These are phyloP conservation scores for Daptonema setosum DNA, from an alignment of 2,888 invertebrate genomes.

Conservation along the genomic window DNA sequence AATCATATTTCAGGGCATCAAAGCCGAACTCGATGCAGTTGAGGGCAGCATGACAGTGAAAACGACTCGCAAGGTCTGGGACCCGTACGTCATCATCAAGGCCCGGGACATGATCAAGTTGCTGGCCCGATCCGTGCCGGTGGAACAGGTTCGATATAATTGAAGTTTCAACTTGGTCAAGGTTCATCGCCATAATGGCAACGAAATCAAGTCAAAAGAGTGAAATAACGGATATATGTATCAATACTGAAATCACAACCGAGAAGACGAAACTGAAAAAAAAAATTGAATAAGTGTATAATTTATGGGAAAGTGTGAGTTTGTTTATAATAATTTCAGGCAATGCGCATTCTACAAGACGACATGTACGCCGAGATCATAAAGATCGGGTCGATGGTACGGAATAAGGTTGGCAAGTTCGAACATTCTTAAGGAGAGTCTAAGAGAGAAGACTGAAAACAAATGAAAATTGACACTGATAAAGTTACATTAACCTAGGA, in stretches of 20 bases:
- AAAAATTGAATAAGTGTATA: background rate
- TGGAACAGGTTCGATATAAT: constrained; percentile 56
- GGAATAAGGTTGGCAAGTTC: constrained; percentile 41
- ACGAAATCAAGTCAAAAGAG: too few species aligned
- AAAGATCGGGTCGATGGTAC: constrained; percentile 70
- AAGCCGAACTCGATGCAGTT: constrained; percentile 68
- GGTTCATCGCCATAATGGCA: too few species aligned
- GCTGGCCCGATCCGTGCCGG: constrained; percentile 79
- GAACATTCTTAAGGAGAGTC: background rate
- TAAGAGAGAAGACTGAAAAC: constrained; percentile 8
- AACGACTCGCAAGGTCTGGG: constrained; percentile 87
- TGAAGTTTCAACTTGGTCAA: background rate
- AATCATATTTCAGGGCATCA: constrained; percentile 45
- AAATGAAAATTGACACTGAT: too few species aligned
- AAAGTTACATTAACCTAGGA: too few species aligned
- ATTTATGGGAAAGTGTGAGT: too few species aligned
- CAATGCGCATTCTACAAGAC: constrained; percentile 43
- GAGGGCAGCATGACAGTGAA: constrained; percentile 81
- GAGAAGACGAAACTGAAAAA: too few species aligned
- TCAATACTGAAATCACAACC: too few species aligned
- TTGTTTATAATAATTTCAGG: too few species aligned
- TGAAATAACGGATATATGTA: too few species aligned
- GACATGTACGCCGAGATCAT: constrained; percentile 82
- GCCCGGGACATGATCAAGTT: constrained; percentile 85
- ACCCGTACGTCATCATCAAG: constrained; percentile 86